Evolutionary conservation across 92 coral and sea anemone genomes (phyloP), one percentile per base, ranked within the genome.

Genomic region (Porites cylindrica): DNA sequence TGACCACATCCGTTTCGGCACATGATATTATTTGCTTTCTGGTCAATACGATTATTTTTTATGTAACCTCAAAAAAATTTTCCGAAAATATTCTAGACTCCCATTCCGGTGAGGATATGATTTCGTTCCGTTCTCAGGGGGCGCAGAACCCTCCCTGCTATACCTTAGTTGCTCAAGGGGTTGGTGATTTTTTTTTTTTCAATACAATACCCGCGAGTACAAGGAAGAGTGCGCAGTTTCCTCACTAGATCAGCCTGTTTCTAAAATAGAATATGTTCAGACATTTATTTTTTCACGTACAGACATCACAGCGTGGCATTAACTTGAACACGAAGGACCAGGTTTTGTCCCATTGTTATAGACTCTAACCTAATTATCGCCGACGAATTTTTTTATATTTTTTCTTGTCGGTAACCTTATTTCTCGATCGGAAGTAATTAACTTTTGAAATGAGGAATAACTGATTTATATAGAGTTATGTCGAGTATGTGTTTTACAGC

Each of bases 281-380:
- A 66, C 82, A 51, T 13, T 66, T 2, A 80, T 81, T 77, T 8
- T 32, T 53, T 29, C 24, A 1, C 18, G 76, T 67, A 26, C 17
- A 54, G 85, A 78, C 82, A 62, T 32, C 84, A 14, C 85, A 68
- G 76, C 56, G 17, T 52, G 85, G 18, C 4, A 16, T n/a, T 1
- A 52, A n/a, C 51, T 24, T 67, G 52, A 80, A 52, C 64, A 69
- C 54, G 56, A 81, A 53, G 18, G 53, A 69, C 6, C 52, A 56
- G 0, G 10, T 1, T 29, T 6, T 7, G 3, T 64, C 43, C 38
- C 32, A 26, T 81, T 81, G 77, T 81, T 67, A n/a, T 53, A 11
- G 3, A 29, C 13, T 24, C 17, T 69, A 24, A 81, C 67, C 85
- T 54, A 81, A 81, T 69, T 68, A 7, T 69, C 67, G 11, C 24